Base-by-base conservation (phyloP, 2,113 vertebrate species). In the Pipra filicauda region DNA sequence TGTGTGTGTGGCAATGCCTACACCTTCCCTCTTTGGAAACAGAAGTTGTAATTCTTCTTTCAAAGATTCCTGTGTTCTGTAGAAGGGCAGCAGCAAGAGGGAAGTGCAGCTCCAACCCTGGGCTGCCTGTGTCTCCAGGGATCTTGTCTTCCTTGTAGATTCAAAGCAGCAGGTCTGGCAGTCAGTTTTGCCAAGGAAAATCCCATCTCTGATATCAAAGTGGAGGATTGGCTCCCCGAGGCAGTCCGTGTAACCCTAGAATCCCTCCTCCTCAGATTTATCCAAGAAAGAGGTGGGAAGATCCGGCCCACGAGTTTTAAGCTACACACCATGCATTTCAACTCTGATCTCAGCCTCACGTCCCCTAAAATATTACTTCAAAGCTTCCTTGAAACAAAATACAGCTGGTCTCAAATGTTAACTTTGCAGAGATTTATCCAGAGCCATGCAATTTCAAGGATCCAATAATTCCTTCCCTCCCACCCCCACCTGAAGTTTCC, bases 321-420 rank as follows among this genome's bases (percentile, higher is more conserved):
- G 51, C 51, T 81, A 58, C 65, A 19, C 57, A 21, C 28, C 15
- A 27, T 15, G 8, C 41, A 22, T 86, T 94, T 94, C 79, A 85
- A 62, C 80, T 94, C 91, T 72, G 61, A 76, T 78, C 74, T 93
- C 70, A 72, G 80, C 37, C 64, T 86, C 30, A 28, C 51, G n/a
- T 89, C n/a, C 76, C 39, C 58, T 83, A 37, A 89, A 95, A 79
- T 51, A 76, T 12, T 82, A 28, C 58, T 91, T 91, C 85, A 93
- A 89, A 94, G 84, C 65, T 41, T 83, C 51, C 87, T 85, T 80
- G 67, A 95, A 95, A 74, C 62, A 76, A 79, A 89, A 89, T 57
- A 41, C 89, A 95, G 74, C 74, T 88, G 94, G 54, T 91, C 62
- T 66, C 69, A 69, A 65, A 54, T 70, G 66, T 30, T 93, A 72